Percentiles rank a stretch among this genome's conserved stretches.
phyloP scores from a whole-genome alignment of 92 coral and sea anemone genomes.

The Palythoa grandis region DNA sequence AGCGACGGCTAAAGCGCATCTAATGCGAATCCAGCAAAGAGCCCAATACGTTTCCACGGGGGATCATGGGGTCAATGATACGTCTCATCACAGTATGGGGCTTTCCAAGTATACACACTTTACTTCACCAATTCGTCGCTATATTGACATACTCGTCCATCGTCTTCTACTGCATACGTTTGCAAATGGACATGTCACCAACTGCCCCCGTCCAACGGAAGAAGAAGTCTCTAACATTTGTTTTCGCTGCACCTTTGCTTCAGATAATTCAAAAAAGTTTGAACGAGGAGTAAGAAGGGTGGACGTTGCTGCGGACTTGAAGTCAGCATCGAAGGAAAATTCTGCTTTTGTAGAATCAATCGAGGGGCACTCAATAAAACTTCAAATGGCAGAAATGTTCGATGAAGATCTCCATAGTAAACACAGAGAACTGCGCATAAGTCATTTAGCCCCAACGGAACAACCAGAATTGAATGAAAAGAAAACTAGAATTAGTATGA shows the following conservation, averaged over 20 bases:
- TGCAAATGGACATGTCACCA: background rate
- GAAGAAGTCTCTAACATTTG: slow-evolving; percentile 78
- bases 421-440: slow-evolving; percentile 60
- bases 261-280: slow-evolving; percentile 65
- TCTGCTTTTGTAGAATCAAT: slow-evolving; percentile 67
- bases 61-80: slow-evolving; percentile 38
- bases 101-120: slow-evolving; percentile 76
- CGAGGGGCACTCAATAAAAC: slow-evolving; percentile 44
- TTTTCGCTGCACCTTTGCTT: slow-evolving; percentile 74
- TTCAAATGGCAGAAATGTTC: slow-evolving; percentile 55
- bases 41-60: slow-evolving; percentile 73
- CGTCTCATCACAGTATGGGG: slow-evolving; percentile 62
- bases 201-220: background rate
- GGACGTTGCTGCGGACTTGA: slow-evolving; percentile 61
- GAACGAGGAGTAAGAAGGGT: slow-evolving; percentile 68
- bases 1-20: slow-evolving; percentile 65
- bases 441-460: slow-evolving; percentile 67
- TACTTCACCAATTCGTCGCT: slow-evolving; percentile 95
- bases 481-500: slow-evolving; percentile 36
- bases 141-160: slow-evolving; percentile 88
- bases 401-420: slow-evolving; percentile 55
- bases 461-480: slow-evolving; percentile 33
- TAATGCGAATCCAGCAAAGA: slow-evolving; percentile 66
- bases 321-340: slow-evolving; percentile 57
- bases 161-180: slow-evolving; percentile 59